phyloP scores from a whole-genome alignment of 1,140 invertebrate species.

The Sinella curviseta region DNA sequence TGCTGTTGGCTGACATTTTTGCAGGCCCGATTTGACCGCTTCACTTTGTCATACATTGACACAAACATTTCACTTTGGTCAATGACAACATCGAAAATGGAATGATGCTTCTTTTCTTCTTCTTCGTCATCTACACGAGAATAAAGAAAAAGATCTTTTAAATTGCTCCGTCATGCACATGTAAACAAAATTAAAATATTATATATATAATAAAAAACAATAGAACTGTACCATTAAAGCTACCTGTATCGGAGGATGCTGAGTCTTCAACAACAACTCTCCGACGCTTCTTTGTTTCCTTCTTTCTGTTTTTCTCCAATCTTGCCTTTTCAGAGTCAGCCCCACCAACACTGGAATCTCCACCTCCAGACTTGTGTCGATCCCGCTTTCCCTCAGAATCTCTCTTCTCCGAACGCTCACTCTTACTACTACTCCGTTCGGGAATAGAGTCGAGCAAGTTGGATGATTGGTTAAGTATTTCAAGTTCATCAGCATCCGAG shows the following conservation, averaged over 20 bases:
- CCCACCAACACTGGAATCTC: conserved; percentile 29
- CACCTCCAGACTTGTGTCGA: neutral
- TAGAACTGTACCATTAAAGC: conserved; percentile 32
- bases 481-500: conserved; percentile 39
- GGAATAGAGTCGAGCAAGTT: neutral
- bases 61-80: conserved; percentile 75
- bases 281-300: conserved; percentile 58
- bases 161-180: neutral
- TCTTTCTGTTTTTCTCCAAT: conserved; percentile 53
- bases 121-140: conserved; percentile 61
- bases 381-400: conserved; percentile 44
- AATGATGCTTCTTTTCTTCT: conserved; percentile 70
- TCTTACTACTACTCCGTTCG: conserved; percentile 30
- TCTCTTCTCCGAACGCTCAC: conserved; percentile 49
- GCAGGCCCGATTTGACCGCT: conserved; percentile 70
- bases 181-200: neutral
- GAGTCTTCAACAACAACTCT: conserved; percentile 34
- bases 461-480: neutral
- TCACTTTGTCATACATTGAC: conserved; percentile 98
- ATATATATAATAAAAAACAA: neutral
- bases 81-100: conserved; percentile 87
- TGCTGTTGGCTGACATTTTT: conserved; percentile 67
- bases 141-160: neutral
- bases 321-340: conserved; percentile 48
- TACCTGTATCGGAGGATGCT: conserved; percentile 59